These are phyloP conservation scores for Zenarchopterus dispar DNA, from an alignment of 2,797 vertebrate species.

Conservation along the genomic window DNA sequence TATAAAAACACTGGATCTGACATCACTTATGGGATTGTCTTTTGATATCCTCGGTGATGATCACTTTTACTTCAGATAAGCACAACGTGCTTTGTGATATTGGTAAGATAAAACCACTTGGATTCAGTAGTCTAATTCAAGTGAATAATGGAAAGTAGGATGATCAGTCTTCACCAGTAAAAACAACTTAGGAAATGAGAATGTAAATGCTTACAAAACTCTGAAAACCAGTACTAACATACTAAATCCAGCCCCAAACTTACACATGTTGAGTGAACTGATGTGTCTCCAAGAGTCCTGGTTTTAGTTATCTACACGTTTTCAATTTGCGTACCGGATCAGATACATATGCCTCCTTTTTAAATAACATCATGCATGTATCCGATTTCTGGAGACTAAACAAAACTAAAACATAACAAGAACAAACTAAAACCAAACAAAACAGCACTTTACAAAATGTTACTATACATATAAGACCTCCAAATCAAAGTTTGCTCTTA, in stretches of 20 bases:
- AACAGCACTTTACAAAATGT: slow-evolving; percentile 80
- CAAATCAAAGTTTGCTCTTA: slow-evolving; percentile 67
- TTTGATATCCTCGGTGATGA: slow-evolving; percentile 34
- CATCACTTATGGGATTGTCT: slow-evolving; percentile 66
- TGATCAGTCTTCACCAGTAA: slow-evolving; percentile 20
- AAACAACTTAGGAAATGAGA: slow-evolving; percentile 23
- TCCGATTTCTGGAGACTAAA: slow-evolving; percentile 68
- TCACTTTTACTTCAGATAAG: slow-evolving; percentile 30
- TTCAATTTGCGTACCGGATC: slow-evolving; percentile 61
- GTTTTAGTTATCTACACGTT: slow-evolving; percentile 66
- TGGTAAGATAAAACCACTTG: slow-evolving; percentile 1
- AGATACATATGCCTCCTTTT: slow-evolving; percentile 57
- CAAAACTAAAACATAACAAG: slow-evolving; percentile 41
- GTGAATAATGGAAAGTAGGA: slow-evolving; percentile 17
- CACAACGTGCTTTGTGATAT: slow-evolving; percentile 11
- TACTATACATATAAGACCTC: slow-evolving; percentile 66
- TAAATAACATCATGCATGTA: slow-evolving; percentile 68
- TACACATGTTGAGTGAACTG: slow-evolving; percentile 29
- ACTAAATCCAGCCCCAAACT: slow-evolving; percentile 41
- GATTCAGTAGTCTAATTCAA: slow-evolving; percentile 12
- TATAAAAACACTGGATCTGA: slow-evolving; percentile 27
- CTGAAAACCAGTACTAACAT: slow-evolving; percentile 36
- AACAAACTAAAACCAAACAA: slow-evolving; percentile 46
- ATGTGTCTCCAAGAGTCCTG: slow-evolving; percentile 54
- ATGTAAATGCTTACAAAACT: slow-evolving; percentile 11